These are phyloP conservation scores for Paralichthys olivaceus DNA, from an alignment of 2,113 vertebrate genomes.

Conservation along the genomic window DNA sequence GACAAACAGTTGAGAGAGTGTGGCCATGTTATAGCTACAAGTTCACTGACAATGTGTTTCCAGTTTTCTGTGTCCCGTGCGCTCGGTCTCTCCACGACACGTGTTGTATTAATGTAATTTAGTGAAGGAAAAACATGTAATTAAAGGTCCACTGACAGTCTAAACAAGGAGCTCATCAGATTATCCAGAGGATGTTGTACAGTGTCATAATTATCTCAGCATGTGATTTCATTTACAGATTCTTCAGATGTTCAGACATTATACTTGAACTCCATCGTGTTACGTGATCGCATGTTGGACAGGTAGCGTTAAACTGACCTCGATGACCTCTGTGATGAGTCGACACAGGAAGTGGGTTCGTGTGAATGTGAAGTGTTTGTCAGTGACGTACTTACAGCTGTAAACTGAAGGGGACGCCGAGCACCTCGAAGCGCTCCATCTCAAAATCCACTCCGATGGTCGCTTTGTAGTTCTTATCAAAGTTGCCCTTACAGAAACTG, in stretches of 20 bases:
- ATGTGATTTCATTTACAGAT: neutral
- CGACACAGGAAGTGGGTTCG: neutral
- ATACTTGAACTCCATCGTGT: neutral
- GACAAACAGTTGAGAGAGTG: no score
- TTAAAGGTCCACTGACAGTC: neutral
- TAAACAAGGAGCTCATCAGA: neutral
- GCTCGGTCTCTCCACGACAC: neutral
- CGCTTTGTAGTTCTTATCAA: slow-evolving; percentile 95
- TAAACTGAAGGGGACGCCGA: slow-evolving; percentile 93
- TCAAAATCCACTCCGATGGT: slow-evolving; percentile 98
- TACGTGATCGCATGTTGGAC: no score
- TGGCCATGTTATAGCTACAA: no score
- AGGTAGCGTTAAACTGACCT: no score
- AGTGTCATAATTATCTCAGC: slow-evolving; percentile 3
- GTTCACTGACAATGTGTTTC: no score
- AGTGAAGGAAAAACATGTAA: neutral
- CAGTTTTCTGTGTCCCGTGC: neutral
- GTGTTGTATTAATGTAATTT: neutral
- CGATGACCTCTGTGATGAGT: neutral
- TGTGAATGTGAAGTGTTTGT: neutral
- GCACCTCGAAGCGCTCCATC: slow-evolving; percentile 97
- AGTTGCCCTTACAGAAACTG: slow-evolving; percentile 93
- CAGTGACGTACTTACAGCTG: slow-evolving; percentile 89
- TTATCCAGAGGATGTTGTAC: neutral
- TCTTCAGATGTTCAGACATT: neutral